Evolutionary conservation across 2,113 vertebrate genomes (phyloP).

Genomic region (Reinhardtius hippoglossoides): DNA sequence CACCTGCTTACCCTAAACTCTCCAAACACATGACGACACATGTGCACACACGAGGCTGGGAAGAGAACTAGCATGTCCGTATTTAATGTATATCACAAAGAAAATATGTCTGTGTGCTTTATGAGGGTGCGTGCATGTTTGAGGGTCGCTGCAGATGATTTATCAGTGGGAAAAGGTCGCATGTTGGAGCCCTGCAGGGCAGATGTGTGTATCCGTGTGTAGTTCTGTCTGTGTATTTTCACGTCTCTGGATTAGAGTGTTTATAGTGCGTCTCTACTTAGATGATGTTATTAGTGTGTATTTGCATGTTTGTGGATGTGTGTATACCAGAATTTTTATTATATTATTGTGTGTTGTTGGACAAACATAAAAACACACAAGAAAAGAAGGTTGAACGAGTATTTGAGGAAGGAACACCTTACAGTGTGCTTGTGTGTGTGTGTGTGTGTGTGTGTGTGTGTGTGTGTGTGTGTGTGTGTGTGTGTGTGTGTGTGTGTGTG

Average conservation of each 20-base stretch:
- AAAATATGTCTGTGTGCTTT: slow-evolving; percentile 48
- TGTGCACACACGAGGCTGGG: slow-evolving; percentile 13
- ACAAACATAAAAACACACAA: neutral
- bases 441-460: slow-evolving; percentile 7
- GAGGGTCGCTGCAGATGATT: slow-evolving; percentile 48
- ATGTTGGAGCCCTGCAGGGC: slow-evolving; percentile 21
- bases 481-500: slow-evolving; percentile 14
- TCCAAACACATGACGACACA: slow-evolving; percentile 41
- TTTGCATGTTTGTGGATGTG: neutral
- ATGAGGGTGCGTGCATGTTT: slow-evolving; percentile 7
- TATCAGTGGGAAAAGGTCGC: slow-evolving; percentile 41
- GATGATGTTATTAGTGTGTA: neutral
- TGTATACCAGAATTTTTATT: neutral
- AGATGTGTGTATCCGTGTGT: slow-evolving; percentile 13
- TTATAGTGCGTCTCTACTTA: neutral
- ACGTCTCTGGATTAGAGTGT: neutral
- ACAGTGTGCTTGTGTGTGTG: slow-evolving; percentile 6
- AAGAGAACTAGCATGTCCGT: slow-evolving; percentile 34
- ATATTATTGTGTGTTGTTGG: neutral
- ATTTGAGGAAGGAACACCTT: too few species aligned
- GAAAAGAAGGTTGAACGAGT: too few species aligned
- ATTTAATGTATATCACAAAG: slow-evolving; percentile 50
- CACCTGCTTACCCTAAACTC: slow-evolving; percentile 14
- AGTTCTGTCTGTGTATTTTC: neutral
- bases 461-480: slow-evolving; percentile 11